phyloP scores from a whole-genome alignment of 2,888 invertebrate genomes.

The Oscheius sp. region DNA sequence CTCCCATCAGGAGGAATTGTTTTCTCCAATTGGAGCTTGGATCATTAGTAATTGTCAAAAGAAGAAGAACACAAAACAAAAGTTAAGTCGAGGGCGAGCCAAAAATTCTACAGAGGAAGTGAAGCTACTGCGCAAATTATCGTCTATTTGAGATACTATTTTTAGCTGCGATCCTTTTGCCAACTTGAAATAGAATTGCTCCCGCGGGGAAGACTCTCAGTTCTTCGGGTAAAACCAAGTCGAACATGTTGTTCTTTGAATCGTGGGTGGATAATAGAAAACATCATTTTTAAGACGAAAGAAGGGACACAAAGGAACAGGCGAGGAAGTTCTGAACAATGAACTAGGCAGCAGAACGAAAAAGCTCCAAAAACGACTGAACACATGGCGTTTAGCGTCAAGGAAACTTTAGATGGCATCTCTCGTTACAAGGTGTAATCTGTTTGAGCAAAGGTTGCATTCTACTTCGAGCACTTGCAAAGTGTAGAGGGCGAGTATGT shows the following conservation, averaged over 20 bases:
- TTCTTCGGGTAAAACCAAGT: conserved; percentile 6
- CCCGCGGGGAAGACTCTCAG: conserved; percentile 20
- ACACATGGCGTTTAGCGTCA: conserved; percentile 9
- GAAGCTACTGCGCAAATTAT: conserved; percentile 20
- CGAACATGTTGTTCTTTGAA: conserved; percentile 13
- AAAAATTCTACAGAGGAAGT: neutral
- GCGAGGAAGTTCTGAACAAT: neutral
- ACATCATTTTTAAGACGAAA: conserved; percentile 3
- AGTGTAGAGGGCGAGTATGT: no score
- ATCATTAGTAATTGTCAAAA: neutral
- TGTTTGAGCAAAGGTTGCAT: conserved; percentile 8
- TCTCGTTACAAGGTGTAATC: conserved; percentile 26
- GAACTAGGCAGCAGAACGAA: neutral
- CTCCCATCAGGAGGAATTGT: neutral
- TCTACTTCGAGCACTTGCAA: neutral
- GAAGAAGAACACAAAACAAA: neutral
- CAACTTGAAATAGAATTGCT: conserved; percentile 31
- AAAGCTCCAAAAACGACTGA: neutral
- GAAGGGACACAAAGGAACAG: neutral
- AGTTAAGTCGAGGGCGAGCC: neutral
- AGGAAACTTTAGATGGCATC: conserved; percentile 17
- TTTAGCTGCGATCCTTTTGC: conserved; percentile 29
- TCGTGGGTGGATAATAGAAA: neutral
- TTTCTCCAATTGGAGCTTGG: neutral
- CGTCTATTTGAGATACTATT: conserved; percentile 10